phyloP scores from a whole-genome alignment of 1,140 invertebrate species.

The Trichonephila clavipes region DNA sequence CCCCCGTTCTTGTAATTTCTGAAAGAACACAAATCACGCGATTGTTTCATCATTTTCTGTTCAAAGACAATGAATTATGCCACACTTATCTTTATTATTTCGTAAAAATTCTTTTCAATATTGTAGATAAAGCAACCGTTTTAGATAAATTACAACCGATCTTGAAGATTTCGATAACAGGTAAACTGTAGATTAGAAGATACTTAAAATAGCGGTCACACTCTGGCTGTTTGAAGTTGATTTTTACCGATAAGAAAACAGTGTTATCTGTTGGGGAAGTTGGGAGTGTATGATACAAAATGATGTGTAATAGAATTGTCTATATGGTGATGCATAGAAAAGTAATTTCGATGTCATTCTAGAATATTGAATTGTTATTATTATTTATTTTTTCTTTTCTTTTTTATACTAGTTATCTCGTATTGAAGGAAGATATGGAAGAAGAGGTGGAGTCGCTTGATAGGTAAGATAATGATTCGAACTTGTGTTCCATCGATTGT shows the following conservation, averaged over 20 bases:
- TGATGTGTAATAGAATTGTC: not conserved
- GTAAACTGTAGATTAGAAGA: not conserved
- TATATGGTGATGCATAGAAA: not conserved
- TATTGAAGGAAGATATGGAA: not conserved
- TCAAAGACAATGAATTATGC: not conserved
- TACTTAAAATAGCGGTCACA: not conserved
- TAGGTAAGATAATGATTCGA: not conserved
- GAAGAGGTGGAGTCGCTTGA: not conserved
- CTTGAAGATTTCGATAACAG: not conserved
- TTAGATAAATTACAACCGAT: not conserved
- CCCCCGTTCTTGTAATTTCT: too few relatives aligned
- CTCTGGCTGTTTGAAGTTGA: not conserved
- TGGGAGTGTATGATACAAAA: not conserved
- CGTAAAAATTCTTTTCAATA: too few relatives aligned
- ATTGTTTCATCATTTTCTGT: not conserved
- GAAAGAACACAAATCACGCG: too few relatives aligned
- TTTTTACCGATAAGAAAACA: not conserved
- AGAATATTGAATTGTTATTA: not conserved
- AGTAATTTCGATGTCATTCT: not conserved
- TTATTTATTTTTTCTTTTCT: not conserved
- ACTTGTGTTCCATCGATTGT: not conserved
- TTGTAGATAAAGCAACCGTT: not conserved
- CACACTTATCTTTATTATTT: not conserved
- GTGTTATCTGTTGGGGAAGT: not conserved
- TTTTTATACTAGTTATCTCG: not conserved